A percentile compares a stretch with the other conserved stretches of the same genome.
phyloP scores from a whole-genome alignment of 2,797 vertebrate species.

The Danio tinwini region DNA sequence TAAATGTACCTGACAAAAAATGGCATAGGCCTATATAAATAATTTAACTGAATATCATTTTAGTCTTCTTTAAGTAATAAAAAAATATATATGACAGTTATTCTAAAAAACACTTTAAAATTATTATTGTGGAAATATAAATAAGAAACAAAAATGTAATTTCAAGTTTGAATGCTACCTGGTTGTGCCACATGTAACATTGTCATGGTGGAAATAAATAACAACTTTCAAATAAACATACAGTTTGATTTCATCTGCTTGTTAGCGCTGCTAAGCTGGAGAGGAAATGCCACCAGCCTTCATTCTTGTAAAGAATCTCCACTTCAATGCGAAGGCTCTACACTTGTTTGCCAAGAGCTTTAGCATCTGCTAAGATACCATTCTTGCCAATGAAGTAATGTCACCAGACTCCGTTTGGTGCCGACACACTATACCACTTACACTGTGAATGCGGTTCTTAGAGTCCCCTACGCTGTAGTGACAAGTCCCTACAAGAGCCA shows the following conservation, averaged over 20 bases:
- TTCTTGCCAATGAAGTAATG: conserved; percentile 91
- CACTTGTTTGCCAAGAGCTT: conserved; percentile 80
- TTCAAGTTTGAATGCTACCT: neutral
- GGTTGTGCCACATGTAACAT: neutral
- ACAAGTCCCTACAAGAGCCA: conserved; percentile 63
- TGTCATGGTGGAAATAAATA: neutral
- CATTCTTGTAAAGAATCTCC: conserved; percentile 40
- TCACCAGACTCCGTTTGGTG: conserved; percentile 91
- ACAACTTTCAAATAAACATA: conserved; percentile 6
- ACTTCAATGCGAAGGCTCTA: conserved; percentile 58
- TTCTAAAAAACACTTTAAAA: too few relatives aligned
- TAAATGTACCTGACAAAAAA: too few relatives aligned
- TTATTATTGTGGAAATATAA: too few relatives aligned
- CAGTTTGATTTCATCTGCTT: conserved; percentile 35
- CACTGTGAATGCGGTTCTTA: conserved; percentile 85
- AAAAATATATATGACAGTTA: too few relatives aligned
- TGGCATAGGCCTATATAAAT: too few relatives aligned
- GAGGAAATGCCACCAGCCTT: conserved; percentile 42
- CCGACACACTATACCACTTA: conserved; percentile 83
- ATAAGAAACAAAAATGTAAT: too few relatives aligned
- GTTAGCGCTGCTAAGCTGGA: conserved; percentile 38
- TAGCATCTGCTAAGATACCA: conserved; percentile 86
- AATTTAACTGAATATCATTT: too few relatives aligned
- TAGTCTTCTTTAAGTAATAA: too few relatives aligned
- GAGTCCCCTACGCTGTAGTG: conserved; percentile 78